Conservation (phyloP, 2,797 vertebrate species). For the Lithobates sylvaticus region DNA sequence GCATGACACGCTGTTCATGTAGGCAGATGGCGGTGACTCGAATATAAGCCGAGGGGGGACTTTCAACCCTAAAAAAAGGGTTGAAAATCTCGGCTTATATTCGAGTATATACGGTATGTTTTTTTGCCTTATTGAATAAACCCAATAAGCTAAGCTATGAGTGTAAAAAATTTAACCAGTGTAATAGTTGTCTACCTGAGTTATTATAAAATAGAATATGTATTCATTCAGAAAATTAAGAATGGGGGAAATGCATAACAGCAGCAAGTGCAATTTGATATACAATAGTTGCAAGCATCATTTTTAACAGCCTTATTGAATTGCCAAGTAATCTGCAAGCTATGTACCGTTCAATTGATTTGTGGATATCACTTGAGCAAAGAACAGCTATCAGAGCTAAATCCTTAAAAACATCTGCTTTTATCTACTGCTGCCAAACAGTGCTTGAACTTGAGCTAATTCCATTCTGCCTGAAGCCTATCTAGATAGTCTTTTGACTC, state of each 20-base stretch:
- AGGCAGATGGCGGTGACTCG: no score
- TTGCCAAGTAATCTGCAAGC: conserved; percentile 15
- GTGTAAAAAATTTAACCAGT: not conserved
- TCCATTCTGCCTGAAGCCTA: conserved; percentile 22
- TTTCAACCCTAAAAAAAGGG: no score
- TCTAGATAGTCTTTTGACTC: conserved; percentile 26
- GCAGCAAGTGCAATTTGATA: not conserved
- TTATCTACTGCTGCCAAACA: conserved; percentile 9
- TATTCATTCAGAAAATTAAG: not conserved
- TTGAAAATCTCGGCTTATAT: no score
- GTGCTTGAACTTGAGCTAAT: conserved; percentile 21
- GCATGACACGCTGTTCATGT: no score
- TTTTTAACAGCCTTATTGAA: conserved; percentile 1
- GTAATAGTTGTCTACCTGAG: not conserved
- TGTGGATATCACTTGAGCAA: conserved; percentile 25
- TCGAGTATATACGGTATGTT: no score
- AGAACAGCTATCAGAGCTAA: conserved; percentile 21
- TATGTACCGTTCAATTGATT: not conserved
- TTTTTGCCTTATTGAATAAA: no score
- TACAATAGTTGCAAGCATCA: not conserved
- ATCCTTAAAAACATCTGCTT: conserved; percentile 20
- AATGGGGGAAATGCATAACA: not conserved
- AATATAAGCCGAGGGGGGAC: no score
- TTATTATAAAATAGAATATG: not conserved
- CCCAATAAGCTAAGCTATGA: no score